These are phyloP conservation scores for Plebejus melissa DNA, from an alignment of 2,888 invertebrate genomes.

Conservation along the genomic window DNA sequence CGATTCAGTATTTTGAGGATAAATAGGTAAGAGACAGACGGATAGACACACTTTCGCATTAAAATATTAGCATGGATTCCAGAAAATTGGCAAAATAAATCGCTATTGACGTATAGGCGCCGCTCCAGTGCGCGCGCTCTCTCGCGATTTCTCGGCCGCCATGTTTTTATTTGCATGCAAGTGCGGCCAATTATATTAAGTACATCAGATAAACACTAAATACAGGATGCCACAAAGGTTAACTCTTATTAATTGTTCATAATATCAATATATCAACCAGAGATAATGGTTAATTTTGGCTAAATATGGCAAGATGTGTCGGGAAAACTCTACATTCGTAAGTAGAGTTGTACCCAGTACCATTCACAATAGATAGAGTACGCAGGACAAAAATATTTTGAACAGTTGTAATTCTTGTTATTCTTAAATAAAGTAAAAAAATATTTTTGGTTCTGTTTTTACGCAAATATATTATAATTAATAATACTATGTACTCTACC, in stretches of 20 bases:
- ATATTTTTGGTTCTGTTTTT: too few relatives aligned
- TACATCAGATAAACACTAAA: constrained; percentile 53
- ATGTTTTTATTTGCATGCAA: constrained; percentile 68
- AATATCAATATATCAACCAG: neutral
- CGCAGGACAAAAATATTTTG: too few relatives aligned
- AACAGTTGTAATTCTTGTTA: too few relatives aligned
- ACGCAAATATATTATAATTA: too few relatives aligned
- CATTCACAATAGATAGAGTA: too few relatives aligned
- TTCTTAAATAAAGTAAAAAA: too few relatives aligned
- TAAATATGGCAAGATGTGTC: too few relatives aligned
- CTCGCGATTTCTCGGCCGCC: constrained; percentile 65
- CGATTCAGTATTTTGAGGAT: neutral
- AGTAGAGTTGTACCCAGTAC: too few relatives aligned
- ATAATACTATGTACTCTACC: too few relatives aligned
- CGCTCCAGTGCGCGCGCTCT: constrained; percentile 60
- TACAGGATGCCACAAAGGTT: neutral
- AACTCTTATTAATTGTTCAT: too few relatives aligned
- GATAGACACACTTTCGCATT: neutral
- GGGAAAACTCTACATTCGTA: too few relatives aligned
- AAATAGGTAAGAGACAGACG: neutral
- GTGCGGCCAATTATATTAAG: constrained; percentile 57
- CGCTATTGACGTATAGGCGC: constrained; percentile 47
- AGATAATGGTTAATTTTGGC: neutral
- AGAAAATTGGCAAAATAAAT: constrained; percentile 28
- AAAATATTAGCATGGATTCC: neutral